phyloP scores from a whole-genome alignment of 2,888 invertebrate species.

The Leptogaster cylindrica region DNA sequence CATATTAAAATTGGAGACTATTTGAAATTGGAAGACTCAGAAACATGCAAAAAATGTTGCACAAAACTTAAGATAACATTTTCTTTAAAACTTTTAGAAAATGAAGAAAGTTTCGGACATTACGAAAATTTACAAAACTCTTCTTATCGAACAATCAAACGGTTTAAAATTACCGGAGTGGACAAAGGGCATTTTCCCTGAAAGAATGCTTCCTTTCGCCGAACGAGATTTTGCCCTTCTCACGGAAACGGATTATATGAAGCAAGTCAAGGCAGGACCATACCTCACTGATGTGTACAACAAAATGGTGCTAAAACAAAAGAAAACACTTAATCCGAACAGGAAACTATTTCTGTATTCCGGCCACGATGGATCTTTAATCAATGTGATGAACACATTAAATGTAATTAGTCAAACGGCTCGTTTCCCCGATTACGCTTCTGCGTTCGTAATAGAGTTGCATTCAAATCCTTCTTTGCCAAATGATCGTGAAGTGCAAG shows the following conservation, averaged over 20 bases:
- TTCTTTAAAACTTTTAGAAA: slow-evolving; percentile 54
- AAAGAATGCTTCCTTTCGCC: slow-evolving; percentile 70
- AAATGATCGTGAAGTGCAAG: slow-evolving; percentile 67
- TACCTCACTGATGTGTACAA: slow-evolving; percentile 72
- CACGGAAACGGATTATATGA: slow-evolving; percentile 74
- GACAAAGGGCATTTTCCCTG: slow-evolving; percentile 74
- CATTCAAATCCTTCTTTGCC: slow-evolving; percentile 64
- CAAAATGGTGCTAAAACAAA: slow-evolving; percentile 66
- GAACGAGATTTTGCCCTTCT: slow-evolving; percentile 73
- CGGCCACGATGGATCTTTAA: slow-evolving; percentile 82
- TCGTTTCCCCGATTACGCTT: slow-evolving; percentile 76
- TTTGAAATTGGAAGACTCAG: too few species aligned
- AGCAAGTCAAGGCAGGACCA: slow-evolving; percentile 75
- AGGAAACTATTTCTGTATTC: slow-evolving; percentile 74
- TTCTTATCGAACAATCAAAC: slow-evolving; percentile 70
- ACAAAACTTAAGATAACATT: too few species aligned
- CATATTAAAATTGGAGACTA: too few species aligned
- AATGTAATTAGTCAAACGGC: slow-evolving; percentile 68
- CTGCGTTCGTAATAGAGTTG: slow-evolving; percentile 76
- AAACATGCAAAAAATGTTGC: too few species aligned
- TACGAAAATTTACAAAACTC: slow-evolving; percentile 74
- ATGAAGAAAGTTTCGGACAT: slow-evolving; percentile 70
- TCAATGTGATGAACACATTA: slow-evolving; percentile 76
- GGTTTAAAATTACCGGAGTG: slow-evolving; percentile 76
- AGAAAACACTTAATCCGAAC: slow-evolving; percentile 62